Base-by-base conservation (phyloP, 2,888 invertebrate species). In the Andrena camellia region DNA sequence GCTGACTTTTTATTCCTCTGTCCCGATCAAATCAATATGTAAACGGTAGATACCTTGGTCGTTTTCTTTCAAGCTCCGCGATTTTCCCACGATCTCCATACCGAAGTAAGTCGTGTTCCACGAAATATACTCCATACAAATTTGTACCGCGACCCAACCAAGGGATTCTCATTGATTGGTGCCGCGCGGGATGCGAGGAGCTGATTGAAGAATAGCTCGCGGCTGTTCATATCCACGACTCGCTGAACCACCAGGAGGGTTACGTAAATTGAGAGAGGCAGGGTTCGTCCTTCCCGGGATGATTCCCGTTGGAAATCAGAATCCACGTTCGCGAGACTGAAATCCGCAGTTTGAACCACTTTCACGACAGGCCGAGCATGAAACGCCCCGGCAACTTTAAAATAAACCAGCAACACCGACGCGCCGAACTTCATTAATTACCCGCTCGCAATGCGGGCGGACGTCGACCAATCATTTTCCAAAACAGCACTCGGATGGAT, bases 251-350 rank as follows among this genome's bases (percentile, higher is more conserved):
- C 29, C 42, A 26, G 48, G 3, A 26, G 52, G 66, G 62, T 68
- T 63, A 75, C 71, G 74, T 67, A 57, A 83, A 84, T 84, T 71
- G 83, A 70, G 70, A 74, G 74, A 68, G 42, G 70, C 33, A 26
- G 20, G 64, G 68, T 42, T 42, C 29, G 67, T 64, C 52, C 62
- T 80, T 59, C 31, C 29, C 60, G 57, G 60, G 80, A 85, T 79
- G 71, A 83, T 86, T 77, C 62, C 67, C 50, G 66, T 78, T 67
- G 70, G 62, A 76, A 82, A 75, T 85, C 74, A 73, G 78, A 77
- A 77, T 73, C 68, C 69, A 26, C 69, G 31, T 59, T 17, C 35
- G 26, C 29, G 63, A 70, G 63, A 79, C 80, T 75, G 67, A 76
- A 87, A 78, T 69, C 72, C 70, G 35, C 63, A 62, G 72, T 69